Evolutionary conservation across 1,140 invertebrate species (phyloP), one percentile per base, ranked within the genome.

Genomic region (Apis mellifera): DNA sequence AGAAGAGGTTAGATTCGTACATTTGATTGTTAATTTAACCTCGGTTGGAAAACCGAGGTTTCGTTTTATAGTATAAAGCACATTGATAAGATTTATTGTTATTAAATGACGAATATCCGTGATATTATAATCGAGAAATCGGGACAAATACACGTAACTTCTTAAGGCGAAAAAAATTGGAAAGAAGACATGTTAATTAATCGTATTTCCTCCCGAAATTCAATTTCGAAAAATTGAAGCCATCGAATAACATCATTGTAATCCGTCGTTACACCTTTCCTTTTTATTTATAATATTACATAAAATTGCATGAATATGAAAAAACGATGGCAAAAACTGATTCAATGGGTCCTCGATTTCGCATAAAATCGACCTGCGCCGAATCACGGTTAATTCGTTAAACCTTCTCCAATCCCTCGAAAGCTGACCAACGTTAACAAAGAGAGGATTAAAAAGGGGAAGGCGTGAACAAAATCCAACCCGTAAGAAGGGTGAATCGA

Each of bases 191-290:
- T 42, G 2, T 79, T 72, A 79, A 79, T 26, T 26, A 26, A 26
- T 1, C 59, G 69, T 5, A 42, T 42, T 5, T 5, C 32, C 4
- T 0, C 32, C 32, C 2, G 32, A 42, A n/a, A n/a, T n/a, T 7
- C 4, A 71, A 32, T 79, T 73, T 50, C 21, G 50, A 55, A 79
- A 64, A 79, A 79, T 79, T 73, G 59, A 79, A 79, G 73, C 59
- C 42, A 32, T 32, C 9, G 48, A 50, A 21, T 66, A 66, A 42
- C 19, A 11, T 66, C 77, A 72, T 79, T 48, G 77, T 72, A 62
- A 79, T 64, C 32, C 77, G 50, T 5, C 5, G 57, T 42, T 42
- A 42, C 32, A 19, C 9, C 78, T 42, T 59, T 21, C 26, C 26
- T 54, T 19, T 26, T 79, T 54, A 59, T 54, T 73, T 52, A 23